Percentiles rank a stretch among this genome's conserved stretches.
These are phyloP conservation scores for Argyra leucocephala DNA, from an alignment of 2,888 invertebrate species.

Conservation along the genomic window DNA sequence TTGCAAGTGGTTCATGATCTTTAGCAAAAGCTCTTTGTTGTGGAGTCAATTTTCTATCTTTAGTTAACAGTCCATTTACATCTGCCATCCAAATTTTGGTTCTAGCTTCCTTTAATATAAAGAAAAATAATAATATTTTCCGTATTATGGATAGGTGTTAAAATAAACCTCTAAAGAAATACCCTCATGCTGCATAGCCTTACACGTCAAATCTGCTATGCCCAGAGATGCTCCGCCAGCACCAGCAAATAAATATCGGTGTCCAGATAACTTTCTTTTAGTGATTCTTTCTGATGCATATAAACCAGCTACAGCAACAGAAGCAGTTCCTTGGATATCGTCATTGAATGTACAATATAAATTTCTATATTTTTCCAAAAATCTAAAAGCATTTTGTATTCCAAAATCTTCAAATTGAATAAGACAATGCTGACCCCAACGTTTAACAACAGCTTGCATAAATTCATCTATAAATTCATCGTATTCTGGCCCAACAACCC, in stretches of 20 bases:
- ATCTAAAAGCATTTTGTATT: conserved; percentile 90
- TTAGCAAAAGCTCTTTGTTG: conserved; percentile 56
- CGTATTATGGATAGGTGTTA: neutral
- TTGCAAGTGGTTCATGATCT: conserved; percentile 66
- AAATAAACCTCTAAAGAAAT: conserved; percentile 41
- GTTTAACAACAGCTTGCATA: conserved; percentile 82
- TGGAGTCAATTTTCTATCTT: conserved; percentile 50
- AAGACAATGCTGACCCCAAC: conserved; percentile 77
- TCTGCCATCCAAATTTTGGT: conserved; percentile 94
- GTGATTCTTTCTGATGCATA: conserved; percentile 42
- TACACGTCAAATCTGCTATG: conserved; percentile 79
- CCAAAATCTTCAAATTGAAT: conserved; percentile 96
- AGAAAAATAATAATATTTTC: neutral
- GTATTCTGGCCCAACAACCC: conserved; percentile 76
- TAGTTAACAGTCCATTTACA: conserved; percentile 77
- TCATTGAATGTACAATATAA: conserved; percentile 97
- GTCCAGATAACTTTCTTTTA: conserved; percentile 68
- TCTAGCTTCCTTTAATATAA: conserved; percentile 55
- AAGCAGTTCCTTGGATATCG: conserved; percentile 96
- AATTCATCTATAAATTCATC: conserved; percentile 94
- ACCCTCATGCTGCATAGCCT: conserved; percentile 73
- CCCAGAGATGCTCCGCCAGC: conserved; percentile 89
- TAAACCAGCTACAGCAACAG: conserved; percentile 89
- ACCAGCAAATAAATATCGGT: conserved; percentile 84
- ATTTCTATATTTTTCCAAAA: conserved; percentile 81